These are phyloP conservation scores for Acanthosepion pharaonis DNA, from an alignment of 2,888 invertebrate genomes.

Conservation along the genomic window DNA sequence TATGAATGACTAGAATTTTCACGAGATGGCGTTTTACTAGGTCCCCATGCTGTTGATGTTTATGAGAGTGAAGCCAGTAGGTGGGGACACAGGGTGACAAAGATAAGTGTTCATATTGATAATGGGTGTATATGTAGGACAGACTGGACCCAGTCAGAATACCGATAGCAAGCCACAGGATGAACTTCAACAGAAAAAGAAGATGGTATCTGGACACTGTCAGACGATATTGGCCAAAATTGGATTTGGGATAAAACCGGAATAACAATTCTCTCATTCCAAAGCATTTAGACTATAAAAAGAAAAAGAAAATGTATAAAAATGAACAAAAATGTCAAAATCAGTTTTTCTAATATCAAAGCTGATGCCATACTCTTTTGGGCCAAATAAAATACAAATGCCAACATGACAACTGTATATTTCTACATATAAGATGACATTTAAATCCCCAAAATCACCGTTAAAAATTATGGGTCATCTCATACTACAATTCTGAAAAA, in stretches of 20 bases:
- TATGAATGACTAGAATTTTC: background rate
- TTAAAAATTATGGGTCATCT: no score
- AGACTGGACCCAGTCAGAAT: background rate
- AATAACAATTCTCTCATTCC: background rate
- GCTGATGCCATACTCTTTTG: no score
- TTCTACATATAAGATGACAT: no score
- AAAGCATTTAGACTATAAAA: background rate
- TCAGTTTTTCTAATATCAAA: no score
- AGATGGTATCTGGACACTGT: constrained; percentile 11
- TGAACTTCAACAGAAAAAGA: background rate
- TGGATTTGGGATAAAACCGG: background rate
- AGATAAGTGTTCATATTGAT: background rate
- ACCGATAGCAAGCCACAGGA: background rate
- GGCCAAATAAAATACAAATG: no score
- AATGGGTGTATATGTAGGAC: background rate
- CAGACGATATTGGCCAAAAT: background rate
- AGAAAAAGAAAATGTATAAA: background rate
- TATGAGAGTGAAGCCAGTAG: background rate
- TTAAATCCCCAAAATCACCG: no score
- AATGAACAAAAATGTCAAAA: background rate
- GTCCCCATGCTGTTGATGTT: background rate
- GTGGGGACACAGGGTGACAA: background rate
- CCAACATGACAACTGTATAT: no score
- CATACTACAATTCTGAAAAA: no score
- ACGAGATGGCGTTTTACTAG: background rate